Conservation (phyloP, 2,113 vertebrate genomes). For the Emydura subglobosa region DNA sequence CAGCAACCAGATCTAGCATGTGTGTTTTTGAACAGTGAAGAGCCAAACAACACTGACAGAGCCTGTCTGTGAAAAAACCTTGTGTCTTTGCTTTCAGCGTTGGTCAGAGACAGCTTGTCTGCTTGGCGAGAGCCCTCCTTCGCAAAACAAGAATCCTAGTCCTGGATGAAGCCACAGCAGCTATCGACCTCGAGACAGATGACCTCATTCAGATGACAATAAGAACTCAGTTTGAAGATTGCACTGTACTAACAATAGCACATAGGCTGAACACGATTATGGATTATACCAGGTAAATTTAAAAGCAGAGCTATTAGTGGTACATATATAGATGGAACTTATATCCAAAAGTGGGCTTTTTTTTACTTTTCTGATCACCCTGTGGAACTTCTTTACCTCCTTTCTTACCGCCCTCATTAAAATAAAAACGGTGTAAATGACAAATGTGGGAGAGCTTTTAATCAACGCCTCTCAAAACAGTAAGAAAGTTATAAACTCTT, state of each 20-base stretch:
- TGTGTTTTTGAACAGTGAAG: neutral
- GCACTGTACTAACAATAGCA: conserved; percentile 95
- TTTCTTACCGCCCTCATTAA: neutral
- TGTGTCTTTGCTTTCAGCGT: conserved; percentile 75
- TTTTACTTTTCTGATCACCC: neutral
- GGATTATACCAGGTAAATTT: conserved; percentile 92
- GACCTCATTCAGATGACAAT: conserved; percentile 96
- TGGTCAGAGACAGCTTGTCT: conserved; percentile 95
- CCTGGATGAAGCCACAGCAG: conserved; percentile 95
- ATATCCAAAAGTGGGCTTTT: neutral
- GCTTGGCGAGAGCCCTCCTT: conserved; percentile 93
- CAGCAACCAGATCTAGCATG: neutral
- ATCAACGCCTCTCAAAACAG: neutral
- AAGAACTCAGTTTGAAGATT: conserved; percentile 92
- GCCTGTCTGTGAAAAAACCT: neutral
- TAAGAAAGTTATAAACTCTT: neutral
- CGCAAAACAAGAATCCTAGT: conserved; percentile 93
- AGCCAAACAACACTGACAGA: fast-evolving
- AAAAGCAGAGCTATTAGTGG: neutral
- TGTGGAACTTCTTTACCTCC: neutral
- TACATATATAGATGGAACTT: neutral
- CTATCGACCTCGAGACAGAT: conserved; percentile 95
- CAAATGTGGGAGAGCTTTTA: neutral
- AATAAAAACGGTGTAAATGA: neutral
- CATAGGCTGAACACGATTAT: conserved; percentile 98